These are phyloP conservation scores for Sminthopsis crassicaudata DNA, from an alignment of 2,113 vertebrate species.

Conservation along the genomic window DNA sequence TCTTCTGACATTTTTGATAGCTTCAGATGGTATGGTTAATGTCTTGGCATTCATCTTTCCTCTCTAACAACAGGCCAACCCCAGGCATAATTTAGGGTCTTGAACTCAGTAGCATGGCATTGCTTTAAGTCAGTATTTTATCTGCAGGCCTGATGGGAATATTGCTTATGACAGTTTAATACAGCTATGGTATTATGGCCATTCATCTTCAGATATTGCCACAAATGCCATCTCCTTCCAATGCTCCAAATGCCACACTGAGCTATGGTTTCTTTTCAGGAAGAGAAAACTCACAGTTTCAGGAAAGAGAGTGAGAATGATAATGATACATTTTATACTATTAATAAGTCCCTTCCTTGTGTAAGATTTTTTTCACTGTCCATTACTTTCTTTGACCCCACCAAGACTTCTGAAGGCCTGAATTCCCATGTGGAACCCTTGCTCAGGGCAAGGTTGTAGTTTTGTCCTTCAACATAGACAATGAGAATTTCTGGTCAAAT, in stretches of 20 bases:
- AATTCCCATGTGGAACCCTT: not conserved
- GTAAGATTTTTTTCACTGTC: not conserved
- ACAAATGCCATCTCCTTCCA: constrained; percentile 45
- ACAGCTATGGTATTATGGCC: constrained; percentile 73
- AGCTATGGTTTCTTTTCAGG: constrained; percentile 26
- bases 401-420: not conserved
- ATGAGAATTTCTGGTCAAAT: not conserved
- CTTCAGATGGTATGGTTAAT: constrained; percentile 71
- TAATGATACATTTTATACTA: not conserved
- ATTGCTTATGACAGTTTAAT: constrained; percentile 81
- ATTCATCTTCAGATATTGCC: constrained; percentile 77
- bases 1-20: constrained; percentile 64
- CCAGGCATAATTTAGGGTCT: constrained; percentile 74
- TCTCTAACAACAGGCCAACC: constrained; percentile 60
- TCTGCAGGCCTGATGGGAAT: constrained; percentile 68
- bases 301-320: constrained; percentile 23
- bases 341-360: not conserved
- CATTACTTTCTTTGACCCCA: not conserved
- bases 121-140: constrained; percentile 77
- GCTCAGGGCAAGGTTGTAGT: not conserved
- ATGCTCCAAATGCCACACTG: constrained; percentile 45
- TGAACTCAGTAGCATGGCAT: constrained; percentile 69
- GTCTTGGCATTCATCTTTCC: constrained; percentile 67
- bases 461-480: not conserved
- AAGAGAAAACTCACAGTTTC: not conserved